Conservation (phyloP, 2,113 vertebrate genomes). For the Pluvialis apricaria region DNA sequence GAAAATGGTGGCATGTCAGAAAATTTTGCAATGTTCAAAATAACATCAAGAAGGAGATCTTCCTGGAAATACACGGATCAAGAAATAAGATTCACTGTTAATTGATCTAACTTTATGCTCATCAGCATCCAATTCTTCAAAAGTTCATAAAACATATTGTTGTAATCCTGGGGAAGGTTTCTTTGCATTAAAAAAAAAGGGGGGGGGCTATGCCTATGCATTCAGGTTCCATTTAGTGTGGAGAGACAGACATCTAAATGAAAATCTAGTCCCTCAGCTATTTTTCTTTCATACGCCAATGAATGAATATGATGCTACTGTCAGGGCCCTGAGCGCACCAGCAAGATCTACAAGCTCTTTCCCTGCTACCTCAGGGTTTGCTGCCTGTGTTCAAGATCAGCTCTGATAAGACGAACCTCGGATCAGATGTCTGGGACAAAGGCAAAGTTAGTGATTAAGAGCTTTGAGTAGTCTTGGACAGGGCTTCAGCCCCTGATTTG, state of each 20-base stretch:
- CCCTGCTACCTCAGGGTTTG: not conserved
- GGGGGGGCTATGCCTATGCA: not conserved
- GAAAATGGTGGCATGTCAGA: not conserved
- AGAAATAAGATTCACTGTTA: not conserved
- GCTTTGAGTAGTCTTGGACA: not conserved
- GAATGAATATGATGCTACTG: not conserved
- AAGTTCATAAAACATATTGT: not conserved
- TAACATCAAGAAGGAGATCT: not conserved
- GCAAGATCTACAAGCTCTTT: not conserved
- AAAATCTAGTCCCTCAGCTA: conserved; percentile 42
- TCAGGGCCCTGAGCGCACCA: not conserved
- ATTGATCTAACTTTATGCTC: not conserved
- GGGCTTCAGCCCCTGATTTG: not conserved
- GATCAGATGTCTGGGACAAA: not conserved
- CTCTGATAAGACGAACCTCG: not conserved
- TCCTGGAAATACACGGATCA: not conserved
- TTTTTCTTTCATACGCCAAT: conserved; percentile 4
- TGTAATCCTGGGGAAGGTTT: not conserved
- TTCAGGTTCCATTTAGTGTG: not conserved
- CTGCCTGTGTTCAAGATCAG: not conserved
- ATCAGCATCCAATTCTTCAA: not conserved
- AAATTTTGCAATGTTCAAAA: not conserved
- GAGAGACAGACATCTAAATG: conserved; percentile 56
- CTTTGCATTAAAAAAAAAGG: not conserved
- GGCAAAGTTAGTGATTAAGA: not conserved